phyloP scores from a whole-genome alignment of 2,113 vertebrate species.

The Raja brachyura region DNA sequence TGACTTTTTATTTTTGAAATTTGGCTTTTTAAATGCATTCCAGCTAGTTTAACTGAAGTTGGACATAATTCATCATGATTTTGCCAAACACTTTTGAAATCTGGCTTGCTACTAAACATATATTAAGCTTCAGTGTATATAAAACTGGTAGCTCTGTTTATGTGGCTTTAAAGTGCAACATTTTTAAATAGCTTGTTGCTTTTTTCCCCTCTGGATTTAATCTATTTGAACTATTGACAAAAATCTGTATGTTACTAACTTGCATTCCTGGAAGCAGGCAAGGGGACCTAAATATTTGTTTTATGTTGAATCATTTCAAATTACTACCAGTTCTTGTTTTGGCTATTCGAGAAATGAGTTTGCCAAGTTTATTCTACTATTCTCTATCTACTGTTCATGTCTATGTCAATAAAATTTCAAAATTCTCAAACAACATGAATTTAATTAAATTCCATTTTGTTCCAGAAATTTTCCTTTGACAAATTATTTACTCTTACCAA shows the following conservation, averaged over 20 bases:
- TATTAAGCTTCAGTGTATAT: conserved; percentile 32
- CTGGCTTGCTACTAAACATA: conserved; percentile 6
- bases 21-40: conserved; percentile 63
- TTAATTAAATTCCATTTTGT: conserved; percentile 64
- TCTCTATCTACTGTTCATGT: conserved; percentile 88
- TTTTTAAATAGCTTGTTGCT: conserved; percentile 72
- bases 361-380: conserved; percentile 66
- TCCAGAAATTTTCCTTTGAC: conserved; percentile 83
- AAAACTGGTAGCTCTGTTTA: conserved; percentile 51
- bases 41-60: conserved; percentile 37
- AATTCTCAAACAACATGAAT: conserved; percentile 63
- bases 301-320: conserved; percentile 48
- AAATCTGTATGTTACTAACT: conserved; percentile 92
- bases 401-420: conserved; percentile 97
- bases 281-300: conserved; percentile 58
- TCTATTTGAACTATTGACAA: conserved; percentile 71
- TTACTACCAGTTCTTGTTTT: conserved; percentile 41
- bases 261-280: conserved; percentile 64
- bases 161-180: conserved; percentile 69
- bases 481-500: conserved; percentile 80
- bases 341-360: conserved; percentile 38
- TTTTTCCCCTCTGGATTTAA: conserved; percentile 57
- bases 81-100: conserved; percentile 10
- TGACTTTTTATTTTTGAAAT: conserved; percentile 70
- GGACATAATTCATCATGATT: conserved; percentile 35